Evolutionary conservation across 2,113 vertebrate genomes (phyloP), one percentile per base, ranked within the genome.

Genomic region (Falcunculus frontatus): DNA sequence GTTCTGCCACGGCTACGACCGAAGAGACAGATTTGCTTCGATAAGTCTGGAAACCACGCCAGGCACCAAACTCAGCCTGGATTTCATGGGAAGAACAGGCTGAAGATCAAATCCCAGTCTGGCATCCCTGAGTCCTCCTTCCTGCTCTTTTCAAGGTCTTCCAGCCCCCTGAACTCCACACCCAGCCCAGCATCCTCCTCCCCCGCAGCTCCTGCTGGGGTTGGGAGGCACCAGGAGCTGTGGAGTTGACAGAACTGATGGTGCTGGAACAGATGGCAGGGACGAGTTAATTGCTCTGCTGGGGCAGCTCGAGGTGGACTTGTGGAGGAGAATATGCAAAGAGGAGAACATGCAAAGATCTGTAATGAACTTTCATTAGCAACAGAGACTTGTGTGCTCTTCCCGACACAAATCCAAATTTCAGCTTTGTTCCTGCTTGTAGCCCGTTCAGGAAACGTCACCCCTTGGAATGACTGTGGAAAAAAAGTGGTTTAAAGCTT

Each of bases 251-350:
- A 89, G 91, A 95, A 52, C 29, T 46, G 55, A 57, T 90, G 90
- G 83, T 79, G 77, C 84, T 65, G 55, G 69, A 96, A 83, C 97
- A 98, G 97, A 98, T 97, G 97, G 96, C 32, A 9, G 59, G 68
- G 93, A 63, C 22, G 55, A 93, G 77, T 82, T 98, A 97, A 98
- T 97, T 97, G 97, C 96, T 94, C 97, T 96, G 90, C 96, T 94
- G 96, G 96, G 98, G 96, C 96, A 95, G 90, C 69, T 74, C 50
- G 84, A 94, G 90, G 35, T 80, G 89, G 83, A 84, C 94, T 91
- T 7, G 20, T 25, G 63, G 87, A 93, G 93, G 86, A 87, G 96
- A 96, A 97, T 93, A 75, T 89, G 84, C 62, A 96, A 96, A 96
- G 87, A 91, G 87, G 91, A 84, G 96, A 96, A 97, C 94, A 68